These are phyloP conservation scores for Alviniconcha strummeri DNA, from an alignment of 2,888 invertebrate species.

Conservation along the genomic window DNA sequence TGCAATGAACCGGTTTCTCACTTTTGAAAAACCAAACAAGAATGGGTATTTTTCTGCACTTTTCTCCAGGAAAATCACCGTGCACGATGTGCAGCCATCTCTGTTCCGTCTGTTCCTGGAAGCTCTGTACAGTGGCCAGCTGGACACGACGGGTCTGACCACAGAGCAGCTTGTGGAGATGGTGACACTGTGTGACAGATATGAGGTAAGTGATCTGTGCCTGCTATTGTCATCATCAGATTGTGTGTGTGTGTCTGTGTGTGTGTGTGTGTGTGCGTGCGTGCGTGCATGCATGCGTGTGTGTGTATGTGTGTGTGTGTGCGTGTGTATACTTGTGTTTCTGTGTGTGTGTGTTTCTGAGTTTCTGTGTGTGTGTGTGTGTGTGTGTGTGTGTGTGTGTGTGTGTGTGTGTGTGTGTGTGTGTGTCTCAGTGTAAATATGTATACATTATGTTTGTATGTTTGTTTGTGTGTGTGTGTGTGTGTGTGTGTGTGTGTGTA, in stretches of 20 bases:
- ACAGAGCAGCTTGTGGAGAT: conserved; percentile 79
- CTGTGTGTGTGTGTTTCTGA: background rate
- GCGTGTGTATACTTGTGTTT: too few species aligned
- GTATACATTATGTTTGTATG: too few species aligned
- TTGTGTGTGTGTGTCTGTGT: background rate
- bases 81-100: conserved; percentile 80
- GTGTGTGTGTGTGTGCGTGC: background rate
- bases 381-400: background rate
- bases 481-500: background rate
- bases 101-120: conserved; percentile 80
- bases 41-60: background rate
- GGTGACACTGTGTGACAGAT: conserved; percentile 79
- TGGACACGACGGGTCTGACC: conserved; percentile 76
- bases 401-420: background rate
- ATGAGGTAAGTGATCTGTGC: conserved; percentile 64
- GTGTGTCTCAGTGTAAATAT: too few species aligned
- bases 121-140: conserved; percentile 80
- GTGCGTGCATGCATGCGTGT: too few species aligned
- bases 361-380: background rate
- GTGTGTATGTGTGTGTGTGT: too few species aligned
- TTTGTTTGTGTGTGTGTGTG: too few species aligned
- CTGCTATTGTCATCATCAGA: background rate
- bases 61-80: conserved; percentile 79
- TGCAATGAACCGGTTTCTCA: too few species aligned
- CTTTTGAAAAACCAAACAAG: too few species aligned